phyloP scores from a whole-genome alignment of 2,797 vertebrate genomes.

The Anguilla megastoma region DNA sequence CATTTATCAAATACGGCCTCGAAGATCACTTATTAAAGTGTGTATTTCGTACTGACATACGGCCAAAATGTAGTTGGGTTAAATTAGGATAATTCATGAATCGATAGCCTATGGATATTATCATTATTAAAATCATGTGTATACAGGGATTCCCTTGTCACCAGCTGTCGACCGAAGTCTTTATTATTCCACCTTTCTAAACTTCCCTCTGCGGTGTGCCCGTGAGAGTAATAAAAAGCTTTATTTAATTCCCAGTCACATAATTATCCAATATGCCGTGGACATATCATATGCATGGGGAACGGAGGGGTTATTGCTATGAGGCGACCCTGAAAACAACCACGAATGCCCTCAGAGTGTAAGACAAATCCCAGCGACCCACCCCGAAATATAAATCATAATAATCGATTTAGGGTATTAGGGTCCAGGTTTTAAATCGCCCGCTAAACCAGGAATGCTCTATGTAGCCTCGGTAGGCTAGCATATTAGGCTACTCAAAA shows the following conservation, averaged over 20 bases:
- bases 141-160: conserved; percentile 15
- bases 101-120: conserved; percentile 14
- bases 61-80: neutral
- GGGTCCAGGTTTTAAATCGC: neutral
- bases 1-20: neutral
- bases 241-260: conserved; percentile 74
- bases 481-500: neutral
- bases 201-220: conserved; percentile 53
- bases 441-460: neutral
- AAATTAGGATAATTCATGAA: conserved; percentile 10
- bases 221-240: conserved; percentile 63
- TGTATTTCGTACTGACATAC: neutral
- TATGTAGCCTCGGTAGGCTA: neutral
- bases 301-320: conserved; percentile 41
- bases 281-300: conserved; percentile 67
- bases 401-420: conserved; percentile 8
- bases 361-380: conserved; percentile 38
- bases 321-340: conserved; percentile 41
- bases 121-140: conserved; percentile 25
- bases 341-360: conserved; percentile 37
- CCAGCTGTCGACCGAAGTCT: conserved; percentile 18
- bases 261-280: conserved; percentile 71
- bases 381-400: conserved; percentile 19
- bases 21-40: neutral
- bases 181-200: conserved; percentile 55